Percentiles rank a stretch among this genome's conserved stretches.
Conservation (phyloP, 2,113 vertebrate species). For the Thymallus thymallus region DNA sequence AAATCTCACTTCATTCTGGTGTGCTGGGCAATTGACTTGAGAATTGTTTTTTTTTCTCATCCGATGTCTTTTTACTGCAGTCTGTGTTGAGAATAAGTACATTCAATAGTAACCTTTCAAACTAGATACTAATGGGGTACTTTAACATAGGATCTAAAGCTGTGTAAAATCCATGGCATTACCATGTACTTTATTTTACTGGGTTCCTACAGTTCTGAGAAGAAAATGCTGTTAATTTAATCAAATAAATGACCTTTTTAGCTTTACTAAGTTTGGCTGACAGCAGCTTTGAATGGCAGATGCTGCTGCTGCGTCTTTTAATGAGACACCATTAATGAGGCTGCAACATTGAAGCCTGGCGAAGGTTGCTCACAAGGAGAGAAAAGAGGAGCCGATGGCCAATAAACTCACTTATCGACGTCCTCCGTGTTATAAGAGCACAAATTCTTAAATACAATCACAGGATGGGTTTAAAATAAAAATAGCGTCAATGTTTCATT, state of each 20-base stretch:
- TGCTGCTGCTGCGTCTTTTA: slow-evolving; percentile 78
- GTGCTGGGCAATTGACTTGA: background rate
- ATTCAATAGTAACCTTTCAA: background rate
- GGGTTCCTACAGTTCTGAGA: slow-evolving; percentile 55
- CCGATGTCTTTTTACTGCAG: background rate
- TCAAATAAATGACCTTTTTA: slow-evolving; percentile 82
- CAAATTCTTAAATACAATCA: slow-evolving; percentile 79
- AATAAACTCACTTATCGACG: slow-evolving; percentile 75
- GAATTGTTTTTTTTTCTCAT: background rate
- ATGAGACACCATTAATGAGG: slow-evolving; percentile 80
- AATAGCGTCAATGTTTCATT: slow-evolving; percentile 16
- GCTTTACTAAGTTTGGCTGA: slow-evolving; percentile 82
- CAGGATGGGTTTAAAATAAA: slow-evolving; percentile 53
- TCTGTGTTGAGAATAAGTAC: background rate
- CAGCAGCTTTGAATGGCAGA: slow-evolving; percentile 83
- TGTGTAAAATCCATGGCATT: slow-evolving; percentile 51
- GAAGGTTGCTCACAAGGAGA: slow-evolving; percentile 73
- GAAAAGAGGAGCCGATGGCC: slow-evolving; percentile 62
- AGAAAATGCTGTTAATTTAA: slow-evolving; percentile 73
- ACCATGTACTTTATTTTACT: slow-evolving; percentile 67
- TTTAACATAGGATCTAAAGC: background rate
- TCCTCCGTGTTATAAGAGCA: slow-evolving; percentile 75
- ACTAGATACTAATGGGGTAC: background rate
- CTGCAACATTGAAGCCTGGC: slow-evolving; percentile 70
- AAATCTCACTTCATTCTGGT: background rate